phyloP scores from a whole-genome alignment of 2,113 vertebrate species.

The Nymphicus hollandicus region DNA sequence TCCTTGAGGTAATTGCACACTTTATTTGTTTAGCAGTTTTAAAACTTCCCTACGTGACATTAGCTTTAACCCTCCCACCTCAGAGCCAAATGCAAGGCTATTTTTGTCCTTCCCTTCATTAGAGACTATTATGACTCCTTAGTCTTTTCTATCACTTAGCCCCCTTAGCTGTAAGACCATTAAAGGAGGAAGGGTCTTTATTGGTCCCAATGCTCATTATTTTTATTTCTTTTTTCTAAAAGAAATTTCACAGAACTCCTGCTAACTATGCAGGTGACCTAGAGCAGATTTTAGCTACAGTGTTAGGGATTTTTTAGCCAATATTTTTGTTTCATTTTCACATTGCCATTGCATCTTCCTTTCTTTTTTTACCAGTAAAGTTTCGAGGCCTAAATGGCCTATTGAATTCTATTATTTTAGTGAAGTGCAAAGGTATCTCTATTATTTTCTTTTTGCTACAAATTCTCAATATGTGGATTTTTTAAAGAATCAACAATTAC shows the following conservation, averaged over 20 bases:
- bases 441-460: neutral
- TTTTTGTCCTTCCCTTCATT: neutral
- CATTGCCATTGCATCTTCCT: neutral
- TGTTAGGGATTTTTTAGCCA: fast-evolving
- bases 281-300: neutral
- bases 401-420: neutral
- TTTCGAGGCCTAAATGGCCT: neutral
- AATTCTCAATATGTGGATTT: neutral
- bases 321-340: neutral
- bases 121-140: neutral
- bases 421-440: neutral
- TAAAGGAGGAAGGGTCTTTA: neutral
- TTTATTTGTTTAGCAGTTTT: neutral
- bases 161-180: neutral
- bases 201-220: neutral
- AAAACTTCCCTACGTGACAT: neutral
- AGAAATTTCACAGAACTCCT: neutral
- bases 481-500: neutral
- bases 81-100: neutral
- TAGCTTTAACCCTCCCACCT: neutral
- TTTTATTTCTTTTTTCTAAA: neutral
- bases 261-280: neutral
- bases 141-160: neutral
- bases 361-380: neutral
- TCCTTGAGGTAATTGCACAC: neutral